A percentile compares a stretch with the other conserved stretches of the same genome.
These are phyloP conservation scores for Eupsilia transversa DNA, from an alignment of 2,888 invertebrate genomes.

Conservation along the genomic window DNA sequence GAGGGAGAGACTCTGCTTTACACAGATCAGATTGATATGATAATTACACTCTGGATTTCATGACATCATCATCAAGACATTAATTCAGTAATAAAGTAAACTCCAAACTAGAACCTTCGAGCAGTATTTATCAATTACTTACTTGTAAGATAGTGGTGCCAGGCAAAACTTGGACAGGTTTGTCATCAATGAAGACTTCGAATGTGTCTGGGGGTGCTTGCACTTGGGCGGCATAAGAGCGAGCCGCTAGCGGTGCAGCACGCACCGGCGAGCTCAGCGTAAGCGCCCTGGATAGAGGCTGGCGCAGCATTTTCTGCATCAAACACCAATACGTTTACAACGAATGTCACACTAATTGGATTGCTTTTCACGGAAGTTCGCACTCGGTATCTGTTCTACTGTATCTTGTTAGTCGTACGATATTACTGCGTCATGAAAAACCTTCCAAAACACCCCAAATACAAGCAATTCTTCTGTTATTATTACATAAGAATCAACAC, in stretches of 20 bases:
- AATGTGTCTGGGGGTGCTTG: constrained; percentile 93
- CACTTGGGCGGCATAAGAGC: constrained; percentile 87
- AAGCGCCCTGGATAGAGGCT: constrained; percentile 93
- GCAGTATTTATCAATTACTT: constrained; percentile 53
- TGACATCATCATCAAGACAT: background rate
- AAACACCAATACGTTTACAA: constrained; percentile 71
- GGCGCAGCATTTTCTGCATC: constrained; percentile 93
- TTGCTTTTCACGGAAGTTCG: constrained; percentile 19
- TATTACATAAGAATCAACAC: constrained; percentile 88
- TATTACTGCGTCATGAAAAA: constrained; percentile 24
- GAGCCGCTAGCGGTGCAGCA: constrained; percentile 82
- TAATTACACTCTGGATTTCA: background rate
- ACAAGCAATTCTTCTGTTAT: constrained; percentile 80
- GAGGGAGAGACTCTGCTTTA: background rate
- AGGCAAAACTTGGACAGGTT: constrained; percentile 97
- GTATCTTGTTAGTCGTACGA: background rate
- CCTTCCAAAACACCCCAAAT: constrained; percentile 61
- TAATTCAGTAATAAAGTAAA: background rate
- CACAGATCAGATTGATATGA: too few relatives aligned
- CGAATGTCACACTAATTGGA: constrained; percentile 51
- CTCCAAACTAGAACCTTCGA: background rate
- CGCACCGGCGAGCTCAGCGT: constrained; percentile 86
- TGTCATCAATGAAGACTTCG: constrained; percentile 99
- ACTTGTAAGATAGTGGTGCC: constrained; percentile 99
- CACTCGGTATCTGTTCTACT: constrained; percentile 4